These are phyloP conservation scores for Macropus fuliginosus DNA, from an alignment of 2,797 vertebrate species.

Conservation along the genomic window DNA sequence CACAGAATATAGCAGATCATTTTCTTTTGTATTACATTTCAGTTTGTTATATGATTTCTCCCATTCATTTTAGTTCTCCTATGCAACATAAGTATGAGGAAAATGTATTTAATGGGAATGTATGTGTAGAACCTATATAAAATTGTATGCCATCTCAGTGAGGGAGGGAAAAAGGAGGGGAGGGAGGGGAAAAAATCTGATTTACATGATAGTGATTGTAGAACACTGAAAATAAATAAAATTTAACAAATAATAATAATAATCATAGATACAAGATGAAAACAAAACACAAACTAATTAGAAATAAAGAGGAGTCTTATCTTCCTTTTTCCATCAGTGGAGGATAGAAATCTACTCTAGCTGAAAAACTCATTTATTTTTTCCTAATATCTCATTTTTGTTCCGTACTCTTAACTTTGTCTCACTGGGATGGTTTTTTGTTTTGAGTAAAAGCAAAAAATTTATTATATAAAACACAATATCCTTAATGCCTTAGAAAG, in stretches of 20 bases:
- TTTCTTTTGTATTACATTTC: too few relatives aligned
- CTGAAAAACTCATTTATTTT: not conserved
- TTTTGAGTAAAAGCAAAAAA: not conserved
- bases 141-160: too few relatives aligned
- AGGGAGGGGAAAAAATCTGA: too few relatives aligned
- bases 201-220: too few relatives aligned
- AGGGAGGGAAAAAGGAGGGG: too few relatives aligned
- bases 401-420: not conserved
- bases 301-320: not conserved
- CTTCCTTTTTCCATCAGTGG: not conserved
- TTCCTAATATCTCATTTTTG: not conserved
- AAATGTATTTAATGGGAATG: too few relatives aligned
- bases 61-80: too few relatives aligned
- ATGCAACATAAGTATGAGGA: too few relatives aligned
- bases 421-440: not conserved
- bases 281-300: not conserved
- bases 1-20: too few relatives aligned
- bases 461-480: not conserved
- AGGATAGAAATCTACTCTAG: not conserved
- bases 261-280: not conserved
- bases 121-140: too few relatives aligned
- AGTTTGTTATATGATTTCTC: too few relatives aligned
- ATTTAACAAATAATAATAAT: not conserved
- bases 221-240: too few relatives aligned
- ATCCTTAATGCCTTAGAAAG: not conserved